These are phyloP conservation scores for Lysiphlebus fabarum DNA, from an alignment of 1,140 invertebrate genomes.

Conservation along the genomic window DNA sequence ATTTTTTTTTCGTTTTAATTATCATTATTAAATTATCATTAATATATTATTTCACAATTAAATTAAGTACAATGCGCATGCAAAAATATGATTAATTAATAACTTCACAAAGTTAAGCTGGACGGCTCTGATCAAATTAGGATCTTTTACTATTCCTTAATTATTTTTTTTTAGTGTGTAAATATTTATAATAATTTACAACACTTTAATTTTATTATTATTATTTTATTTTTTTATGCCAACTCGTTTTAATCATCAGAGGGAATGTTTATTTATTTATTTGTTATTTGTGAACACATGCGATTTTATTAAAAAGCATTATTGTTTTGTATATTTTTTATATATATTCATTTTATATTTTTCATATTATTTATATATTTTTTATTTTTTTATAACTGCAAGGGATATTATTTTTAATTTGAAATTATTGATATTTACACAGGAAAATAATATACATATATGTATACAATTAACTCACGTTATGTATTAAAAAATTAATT, in stretches of 20 bases:
- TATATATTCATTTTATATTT: neutral
- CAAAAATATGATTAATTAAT: conserved; percentile 53
- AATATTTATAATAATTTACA: conserved; percentile 33
- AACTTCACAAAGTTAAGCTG: conserved; percentile 55
- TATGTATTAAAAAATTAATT: neutral
- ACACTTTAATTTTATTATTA: conserved; percentile 2
- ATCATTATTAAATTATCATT: conserved; percentile 9
- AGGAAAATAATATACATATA: conserved; percentile 14
- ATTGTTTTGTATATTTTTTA: conserved; percentile 1
- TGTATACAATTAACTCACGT: neutral
- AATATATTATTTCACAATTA: neutral
- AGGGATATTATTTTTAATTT: neutral
- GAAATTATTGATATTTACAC: conserved; percentile 39
- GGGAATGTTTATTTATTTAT: conserved; percentile 5
- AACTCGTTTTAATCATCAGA: conserved; percentile 11
- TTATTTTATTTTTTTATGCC: neutral
- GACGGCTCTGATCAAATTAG: conserved; percentile 58
- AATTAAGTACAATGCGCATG: conserved; percentile 36
- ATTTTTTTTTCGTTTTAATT: neutral
- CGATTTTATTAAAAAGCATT: neutral
- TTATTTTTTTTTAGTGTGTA: conserved; percentile 47
- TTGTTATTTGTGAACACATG: too few relatives aligned
- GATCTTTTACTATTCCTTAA: conserved; percentile 34
- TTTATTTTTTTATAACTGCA: conserved; percentile 24
- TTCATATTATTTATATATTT: conserved; percentile 15